These are phyloP conservation scores for Nemopilema nomurai DNA, from an alignment of 30 jellyfish, hydroid and myxozoan species.

Conservation along the genomic window DNA sequence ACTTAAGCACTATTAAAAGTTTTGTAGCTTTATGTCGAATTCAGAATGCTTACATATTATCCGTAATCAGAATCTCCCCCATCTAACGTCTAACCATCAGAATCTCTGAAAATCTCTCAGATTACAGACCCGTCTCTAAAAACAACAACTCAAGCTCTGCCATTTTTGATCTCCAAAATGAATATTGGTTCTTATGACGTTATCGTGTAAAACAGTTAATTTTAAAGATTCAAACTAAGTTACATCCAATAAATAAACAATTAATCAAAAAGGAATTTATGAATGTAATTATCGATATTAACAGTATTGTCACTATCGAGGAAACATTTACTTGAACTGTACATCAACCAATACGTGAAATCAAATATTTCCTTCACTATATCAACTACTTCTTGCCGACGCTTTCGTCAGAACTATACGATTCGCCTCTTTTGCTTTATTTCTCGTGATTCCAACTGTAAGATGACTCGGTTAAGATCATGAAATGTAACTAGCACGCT, in stretches of 20 bases:
- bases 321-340: neutral
- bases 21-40: no score
- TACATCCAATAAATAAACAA: neutral
- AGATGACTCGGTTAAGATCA: no score
- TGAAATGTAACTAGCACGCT: no score
- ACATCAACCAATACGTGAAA: neutral
- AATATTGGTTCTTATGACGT: neutral
- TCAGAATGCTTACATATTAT: no score
- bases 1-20: no score
- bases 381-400: neutral
- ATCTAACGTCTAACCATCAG: no score
- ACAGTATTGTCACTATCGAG: neutral
- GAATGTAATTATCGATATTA: neutral
- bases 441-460: neutral
- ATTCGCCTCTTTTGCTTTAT: neutral
- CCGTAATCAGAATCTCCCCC: no score
- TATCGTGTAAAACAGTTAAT: neutral
- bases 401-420: no score
- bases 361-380: neutral
- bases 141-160: neutral
- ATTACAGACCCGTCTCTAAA: neutral
- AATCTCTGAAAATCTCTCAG: neutral
- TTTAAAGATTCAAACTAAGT: neutral
- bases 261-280: neutral
- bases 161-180: neutral